Conservation (phyloP, 2,113 vertebrate genomes). For the Sitta europaea region DNA sequence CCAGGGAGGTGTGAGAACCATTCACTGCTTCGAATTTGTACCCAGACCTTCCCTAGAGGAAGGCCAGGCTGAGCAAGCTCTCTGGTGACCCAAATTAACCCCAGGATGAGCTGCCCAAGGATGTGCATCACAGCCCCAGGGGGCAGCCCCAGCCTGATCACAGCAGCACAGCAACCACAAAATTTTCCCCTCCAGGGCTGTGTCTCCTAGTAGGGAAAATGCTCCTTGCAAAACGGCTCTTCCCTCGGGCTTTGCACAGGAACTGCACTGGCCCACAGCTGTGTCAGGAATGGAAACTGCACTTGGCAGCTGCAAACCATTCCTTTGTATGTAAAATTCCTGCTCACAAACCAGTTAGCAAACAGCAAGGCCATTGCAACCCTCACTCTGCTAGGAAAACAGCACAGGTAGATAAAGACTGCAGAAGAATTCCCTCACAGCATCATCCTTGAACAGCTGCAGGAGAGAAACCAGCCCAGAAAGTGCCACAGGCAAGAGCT, state of each 20-base stretch:
- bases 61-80: neutral
- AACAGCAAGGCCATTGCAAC: neutral
- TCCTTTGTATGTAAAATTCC: rapidly evolving
- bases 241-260: neutral
- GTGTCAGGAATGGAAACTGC: neutral
- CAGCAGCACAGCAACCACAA: neutral
- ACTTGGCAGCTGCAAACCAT: rapidly evolving
- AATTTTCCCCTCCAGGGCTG: rapidly evolving
- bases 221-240: rapidly evolving
- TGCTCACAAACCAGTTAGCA: too few species aligned
- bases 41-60: too few species aligned
- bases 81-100: neutral
- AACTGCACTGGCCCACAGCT: rapidly evolving
- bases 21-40: neutral
- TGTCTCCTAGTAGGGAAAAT: rapidly evolving
- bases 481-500: rapidly evolving
- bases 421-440: neutral
- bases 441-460: rapidly evolving
- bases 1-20: rapidly evolving
- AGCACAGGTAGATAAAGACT: rapidly evolving
- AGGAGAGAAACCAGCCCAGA: rapidly evolving
- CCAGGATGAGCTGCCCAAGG: neutral
- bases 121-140: neutral
- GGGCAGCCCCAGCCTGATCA: neutral
- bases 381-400: rapidly evolving